Base-by-base conservation (phyloP, 1,140 invertebrate species). In the Anastrepha obliqua region DNA sequence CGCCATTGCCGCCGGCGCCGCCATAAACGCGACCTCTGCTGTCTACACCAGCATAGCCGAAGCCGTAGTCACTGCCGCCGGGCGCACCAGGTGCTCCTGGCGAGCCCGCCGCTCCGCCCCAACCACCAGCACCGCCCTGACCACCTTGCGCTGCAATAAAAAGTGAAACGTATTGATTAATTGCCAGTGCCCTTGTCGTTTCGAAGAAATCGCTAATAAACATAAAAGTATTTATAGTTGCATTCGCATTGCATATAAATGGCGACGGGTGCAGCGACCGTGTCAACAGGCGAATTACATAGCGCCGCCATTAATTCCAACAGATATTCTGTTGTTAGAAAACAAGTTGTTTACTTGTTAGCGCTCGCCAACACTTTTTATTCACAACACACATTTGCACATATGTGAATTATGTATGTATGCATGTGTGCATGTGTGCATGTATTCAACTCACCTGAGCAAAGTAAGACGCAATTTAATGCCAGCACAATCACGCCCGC, bases 1-100 rank as follows among this genome's bases (percentile, higher is more conserved):
- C 91, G 0, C 91, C 91, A 55, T 91, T 91, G 85, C 91, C 91
- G 3, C 90, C 91, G 2, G 91, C 90, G 1, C 91, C 91, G 9
- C 91, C 91, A 8, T 91, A 91, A 20, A 89, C 39, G 44, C 29
- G 65, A 0, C 91, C 91, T 0, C 91, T 89, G 0, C 91, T 90
- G 60, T 91, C 91, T 42, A 92, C 64, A 59, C 91, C 91, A 3
- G 89, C 91, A 58, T 91, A 91, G 0, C 91, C 91, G 17, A 90
- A 91, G 59, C 91, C 90, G 39, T 87, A 90, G 39, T 91, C 90
- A 0, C 89, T 89, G 29, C 59, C 58, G 2, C 87, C 87, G 88
- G 91, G 90, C 42, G 89, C 90, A 3, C 89, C 88, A 9, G 90
- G 86, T 55, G 55, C 55, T 47, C 85, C 85, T n/a, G 85, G 58